Conservation (phyloP, 2,888 invertebrate genomes). For the Anoncus sp. region DNA sequence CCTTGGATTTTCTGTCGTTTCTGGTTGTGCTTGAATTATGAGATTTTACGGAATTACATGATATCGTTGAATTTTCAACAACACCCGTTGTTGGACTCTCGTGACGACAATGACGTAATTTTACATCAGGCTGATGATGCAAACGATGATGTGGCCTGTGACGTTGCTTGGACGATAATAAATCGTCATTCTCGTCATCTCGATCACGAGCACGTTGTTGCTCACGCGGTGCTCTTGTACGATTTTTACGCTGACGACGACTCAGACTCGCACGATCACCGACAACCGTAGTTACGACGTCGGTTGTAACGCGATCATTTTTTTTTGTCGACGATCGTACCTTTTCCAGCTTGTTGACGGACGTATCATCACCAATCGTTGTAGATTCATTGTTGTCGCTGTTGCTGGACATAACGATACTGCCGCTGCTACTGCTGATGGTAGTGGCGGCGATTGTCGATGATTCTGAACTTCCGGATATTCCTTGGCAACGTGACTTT, state of each 20-base stretch:
- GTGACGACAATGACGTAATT: constrained; percentile 34
- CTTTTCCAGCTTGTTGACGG: constrained; percentile 28
- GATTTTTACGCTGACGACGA: constrained; percentile 85
- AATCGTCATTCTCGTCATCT: constrained; percentile 68
- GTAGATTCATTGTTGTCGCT: constrained; percentile 1
- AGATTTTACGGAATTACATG: neutral
- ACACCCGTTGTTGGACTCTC: constrained; percentile 29
- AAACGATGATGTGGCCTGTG: constrained; percentile 56
- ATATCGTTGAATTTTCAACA: neutral
- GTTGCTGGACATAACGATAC: constrained; percentile 9
- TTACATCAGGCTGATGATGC: constrained; percentile 50
- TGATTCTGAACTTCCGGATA: constrained; percentile 35
- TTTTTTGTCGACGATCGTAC: constrained; percentile 80
- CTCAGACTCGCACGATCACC: constrained; percentile 83
- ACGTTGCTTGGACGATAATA: constrained; percentile 38
- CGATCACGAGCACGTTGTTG: constrained; percentile 35
- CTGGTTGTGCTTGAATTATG: neutral
- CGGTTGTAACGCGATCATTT: too few relatives aligned
- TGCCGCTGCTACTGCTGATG: constrained; percentile 5
- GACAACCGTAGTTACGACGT: neutral
- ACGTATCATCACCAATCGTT: too few relatives aligned
- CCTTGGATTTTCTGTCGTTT: neutral
- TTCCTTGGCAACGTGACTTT: constrained; percentile 47
- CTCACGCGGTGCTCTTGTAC: constrained; percentile 75
- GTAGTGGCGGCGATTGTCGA: too few relatives aligned